Base-by-base conservation (phyloP, 2,888 invertebrate genomes). In the Drosophila falleni region DNA sequence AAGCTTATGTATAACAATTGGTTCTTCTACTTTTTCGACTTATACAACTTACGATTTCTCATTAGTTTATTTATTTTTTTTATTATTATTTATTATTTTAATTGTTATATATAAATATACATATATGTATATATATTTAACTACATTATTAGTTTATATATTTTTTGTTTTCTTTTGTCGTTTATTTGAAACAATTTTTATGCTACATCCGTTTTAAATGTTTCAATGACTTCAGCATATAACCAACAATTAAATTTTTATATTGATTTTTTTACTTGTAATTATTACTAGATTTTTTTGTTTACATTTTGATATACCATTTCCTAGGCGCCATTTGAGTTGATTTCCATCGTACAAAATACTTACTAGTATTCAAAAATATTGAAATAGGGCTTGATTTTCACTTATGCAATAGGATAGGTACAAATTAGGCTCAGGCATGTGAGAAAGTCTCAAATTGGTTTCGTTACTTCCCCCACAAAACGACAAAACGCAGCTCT, bases 391-490 rank as follows among this genome's bases (percentile, higher is more conserved):
- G 78, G 78, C 73, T 81, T 68, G 84, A 68, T 82, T 86, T 81
- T 74, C 83, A 81, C 84, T 84, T 84, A 87, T 85, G 85, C 89
- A 78, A 80, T 82, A 86, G 84, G 88, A 88, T 78, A 90, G 90
- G 91, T 91, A 91, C 90, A 89, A 90, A 91, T 88, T 87, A 91
- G 88, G 89, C 88, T 89, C 83, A 90, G 87, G 89, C 89, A 67
- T 78, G 77, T 74, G 74, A 80, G 78, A 86, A 81, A 88, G 84
- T 89, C 84, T 89, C 82, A 84, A 73, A 83, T 72, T 71, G 77
- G 70, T 79, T 80, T 76, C 71, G 58, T 74, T 78, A 65, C 68
- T 71, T 68, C 51, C 46, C 37, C 63, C 56, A 63, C 62, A 66
- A 65, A 62, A 72, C 78, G 71, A 74, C 74, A 71, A 82, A 82